Base-by-base conservation (phyloP, 2,113 vertebrate species). In the Echinops telfairi region DNA sequence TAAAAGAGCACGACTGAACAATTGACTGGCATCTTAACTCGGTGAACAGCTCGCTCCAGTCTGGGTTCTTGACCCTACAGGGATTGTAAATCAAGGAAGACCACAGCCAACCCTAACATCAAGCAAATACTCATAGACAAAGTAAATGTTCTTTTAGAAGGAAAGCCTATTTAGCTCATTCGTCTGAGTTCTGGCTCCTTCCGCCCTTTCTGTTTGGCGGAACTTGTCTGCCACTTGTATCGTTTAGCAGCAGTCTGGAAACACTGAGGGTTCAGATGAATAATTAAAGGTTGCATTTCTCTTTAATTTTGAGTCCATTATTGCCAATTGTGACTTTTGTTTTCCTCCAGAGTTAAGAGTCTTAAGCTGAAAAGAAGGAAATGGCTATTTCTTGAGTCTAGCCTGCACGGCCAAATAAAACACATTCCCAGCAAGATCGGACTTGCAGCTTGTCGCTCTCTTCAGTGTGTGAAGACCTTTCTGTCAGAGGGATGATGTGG, bases 201-300 rank as follows among this genome's bases (percentile, higher is more conserved):
- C 20, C 14, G 4, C 76, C 47, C 57, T 33, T 75, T 78, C 62
- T 12, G 57, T 66, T 75, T 60, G 47, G 36, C 57, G 62, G 75
- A 94, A 27, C 43, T 14, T 0, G 8, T 33, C 87, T 12, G n/a
- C 33, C 11, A 7, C 80, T 83, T 95, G 80, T 88, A 88, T 95
- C 91, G 91, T 94, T 95, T 78, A 97, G 86, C 87, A 90, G 91
- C 58, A 22, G 83, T 78, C 22, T 68, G 83, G 82, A 86, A 89
- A 86, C 20, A 27, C 66, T 47, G 66, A 71, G 77, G 73, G 71
- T 31, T 31, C 88, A 71, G 64, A 93, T 95, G 90, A 96, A 97
- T 97, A 96, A 97, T 95, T 94, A 78, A 97, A 95, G 70, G 40
- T 94, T 84, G 84, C 47, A 16, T 92, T 93, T 93, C 81, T 83